Base-by-base conservation (phyloP, 2,797 vertebrate genomes). In the Aratinga solstitialis region DNA sequence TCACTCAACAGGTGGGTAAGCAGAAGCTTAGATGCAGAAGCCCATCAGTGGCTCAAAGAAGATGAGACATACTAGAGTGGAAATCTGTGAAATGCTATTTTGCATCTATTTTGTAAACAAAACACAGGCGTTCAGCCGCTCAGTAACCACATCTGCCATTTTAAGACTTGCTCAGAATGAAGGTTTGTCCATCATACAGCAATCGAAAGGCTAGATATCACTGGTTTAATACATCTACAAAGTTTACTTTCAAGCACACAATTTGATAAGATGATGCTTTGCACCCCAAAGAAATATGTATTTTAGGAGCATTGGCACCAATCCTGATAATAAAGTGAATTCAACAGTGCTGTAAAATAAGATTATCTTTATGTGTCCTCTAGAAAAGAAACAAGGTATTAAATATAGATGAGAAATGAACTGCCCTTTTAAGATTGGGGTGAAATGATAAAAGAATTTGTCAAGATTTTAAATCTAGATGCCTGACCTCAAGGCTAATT, bases 381-480 rank as follows among this genome's bases (percentile, higher is more conserved):
- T 66, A 81, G 87, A 96, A 59, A 59, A 95, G 92, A 87, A 95
- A 80, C 15, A 74, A 63, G 53, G 76, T 88, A 94, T 89, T 93
- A 96, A 97, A 91, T 30, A 87, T 12, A 85, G 62, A 93, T 77
- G 71, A 93, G 77, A 94, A 96, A 95, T 73, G 59, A 96, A 82
- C 21, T 74, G 36, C 34, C 51, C 51, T 84, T 95, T 89, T 53
- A 90, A 72, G 93, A 97, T 11, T 68, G 84, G 94, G 91, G 84
- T 87, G 67, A 91, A 96, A 96, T 5, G 54, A 95, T 77, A 94
- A 34, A 89, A 47, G 66, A 71, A 65, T n/a, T 26, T 80, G 92
- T 78, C 58, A 76, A 92, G 85, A 94, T 89, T 96, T 91, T 94
- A 87, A 67, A 56, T 84, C 54, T 61, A 74, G 81, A 90, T 68